These are phyloP conservation scores for Teinopalpus imperialis DNA, from an alignment of 2,888 invertebrate genomes.

Conservation along the genomic window DNA sequence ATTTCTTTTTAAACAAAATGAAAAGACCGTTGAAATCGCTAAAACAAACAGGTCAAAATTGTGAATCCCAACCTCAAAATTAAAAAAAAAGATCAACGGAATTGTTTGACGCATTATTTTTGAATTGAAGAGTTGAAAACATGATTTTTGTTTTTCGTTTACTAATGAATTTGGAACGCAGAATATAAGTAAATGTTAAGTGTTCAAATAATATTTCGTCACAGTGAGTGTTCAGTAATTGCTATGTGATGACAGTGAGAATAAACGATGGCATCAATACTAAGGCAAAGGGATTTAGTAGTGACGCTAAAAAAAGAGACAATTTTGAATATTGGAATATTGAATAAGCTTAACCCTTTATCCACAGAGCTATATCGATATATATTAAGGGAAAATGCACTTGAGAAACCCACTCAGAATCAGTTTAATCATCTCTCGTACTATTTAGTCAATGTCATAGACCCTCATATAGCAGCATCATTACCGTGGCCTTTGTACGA, in stretches of 20 bases:
- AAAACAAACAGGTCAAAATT: no score
- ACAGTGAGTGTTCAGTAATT: slow-evolving; percentile 1
- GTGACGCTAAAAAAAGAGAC: slow-evolving; percentile 59
- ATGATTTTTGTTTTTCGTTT: no score
- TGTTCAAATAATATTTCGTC: neutral
- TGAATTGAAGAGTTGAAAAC: slow-evolving; percentile 16
- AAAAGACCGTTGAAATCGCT: no score
- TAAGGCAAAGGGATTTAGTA: slow-evolving; percentile 57
- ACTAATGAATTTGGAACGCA: no score
- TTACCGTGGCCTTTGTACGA: slow-evolving; percentile 73
- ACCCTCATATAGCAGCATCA: slow-evolving; percentile 43
- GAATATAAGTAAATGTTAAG: no score
- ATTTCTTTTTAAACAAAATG: no score
- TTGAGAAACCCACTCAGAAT: slow-evolving; percentile 71
- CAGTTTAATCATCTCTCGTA: slow-evolving; percentile 64
- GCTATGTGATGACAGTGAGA: slow-evolving; percentile 22
- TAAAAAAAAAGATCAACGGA: no score
- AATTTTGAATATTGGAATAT: slow-evolving; percentile 47
- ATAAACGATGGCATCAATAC: slow-evolving; percentile 49
- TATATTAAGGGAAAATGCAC: slow-evolving; percentile 57
- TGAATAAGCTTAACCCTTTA: slow-evolving; percentile 57
- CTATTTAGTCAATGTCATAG: slow-evolving; percentile 66
- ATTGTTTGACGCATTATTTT: no score
- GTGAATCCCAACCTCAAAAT: no score
- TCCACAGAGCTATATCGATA: slow-evolving; percentile 47